Evolutionary conservation across 2,888 invertebrate genomes (phyloP).

Genomic region (Cephonodes hylas): DNA sequence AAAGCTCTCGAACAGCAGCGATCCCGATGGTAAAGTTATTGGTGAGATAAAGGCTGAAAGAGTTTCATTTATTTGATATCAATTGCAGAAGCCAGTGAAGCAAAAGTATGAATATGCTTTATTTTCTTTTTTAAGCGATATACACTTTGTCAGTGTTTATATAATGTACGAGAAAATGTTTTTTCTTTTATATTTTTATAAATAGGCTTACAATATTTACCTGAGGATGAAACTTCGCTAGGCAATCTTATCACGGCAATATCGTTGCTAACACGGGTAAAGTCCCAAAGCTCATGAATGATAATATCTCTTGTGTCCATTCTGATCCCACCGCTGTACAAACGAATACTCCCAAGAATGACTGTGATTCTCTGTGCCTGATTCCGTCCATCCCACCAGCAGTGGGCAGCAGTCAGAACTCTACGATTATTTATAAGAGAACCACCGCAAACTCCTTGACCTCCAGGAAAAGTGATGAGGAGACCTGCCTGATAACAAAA

Average conservation of each 20-base stretch:
- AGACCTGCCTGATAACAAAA: constrained; percentile 32
- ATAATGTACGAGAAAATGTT: too few relatives aligned
- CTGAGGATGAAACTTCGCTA: constrained; percentile 23
- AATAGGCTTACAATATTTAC: constrained; percentile 22
- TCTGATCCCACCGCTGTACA: constrained; percentile 51
- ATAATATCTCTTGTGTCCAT: constrained; percentile 30
- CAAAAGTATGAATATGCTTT: too few relatives aligned
- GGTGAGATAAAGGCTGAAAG: constrained; percentile 35
- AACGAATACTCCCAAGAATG: constrained; percentile 42
- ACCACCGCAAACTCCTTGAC: constrained; percentile 43
- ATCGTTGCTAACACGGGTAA: constrained; percentile 38
- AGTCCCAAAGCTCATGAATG: constrained; percentile 42
- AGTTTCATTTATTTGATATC: too few relatives aligned
- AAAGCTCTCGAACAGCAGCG: constrained; percentile 30
- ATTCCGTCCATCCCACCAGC: too few relatives aligned
- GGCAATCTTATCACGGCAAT: constrained; percentile 41
- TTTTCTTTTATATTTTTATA: background rate
- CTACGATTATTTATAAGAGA: constrained; percentile 32
- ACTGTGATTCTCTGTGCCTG: constrained; percentile 29
- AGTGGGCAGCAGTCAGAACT: constrained; percentile 44
- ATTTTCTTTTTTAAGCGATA: too few relatives aligned
- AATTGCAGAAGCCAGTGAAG: too few relatives aligned
- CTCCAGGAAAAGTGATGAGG: constrained; percentile 20
- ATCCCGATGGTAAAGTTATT: constrained; percentile 36
- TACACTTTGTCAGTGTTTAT: too few relatives aligned